These are phyloP conservation scores for Cryptotermes secundus DNA, from an alignment of 1,140 invertebrate genomes.

Conservation along the genomic window DNA sequence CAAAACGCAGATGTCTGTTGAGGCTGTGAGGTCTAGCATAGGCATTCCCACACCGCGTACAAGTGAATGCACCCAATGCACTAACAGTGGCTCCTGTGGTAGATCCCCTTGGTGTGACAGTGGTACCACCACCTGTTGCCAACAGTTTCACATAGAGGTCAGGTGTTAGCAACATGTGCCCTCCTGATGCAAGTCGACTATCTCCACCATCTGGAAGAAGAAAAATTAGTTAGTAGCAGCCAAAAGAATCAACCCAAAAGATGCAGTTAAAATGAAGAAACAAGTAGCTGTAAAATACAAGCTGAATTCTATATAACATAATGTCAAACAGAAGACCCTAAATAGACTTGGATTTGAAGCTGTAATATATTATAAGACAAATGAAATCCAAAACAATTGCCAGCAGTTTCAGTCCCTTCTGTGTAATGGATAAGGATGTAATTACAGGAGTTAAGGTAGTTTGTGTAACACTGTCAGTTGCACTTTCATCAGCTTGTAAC, in stretches of 20 bases:
- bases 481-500: too few relatives aligned
- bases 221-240: not conserved
- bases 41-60: slow-evolving; percentile 43
- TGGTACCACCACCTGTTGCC: not conserved
- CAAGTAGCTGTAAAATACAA: too few relatives aligned
- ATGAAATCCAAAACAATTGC: too few relatives aligned
- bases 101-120: not conserved
- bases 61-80: slow-evolving; percentile 32
- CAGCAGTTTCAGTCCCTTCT: too few relatives aligned
- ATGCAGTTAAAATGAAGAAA: too few relatives aligned
- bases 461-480: too few relatives aligned
- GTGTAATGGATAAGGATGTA: too few relatives aligned
- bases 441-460: too few relatives aligned
- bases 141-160: slow-evolving; percentile 26
- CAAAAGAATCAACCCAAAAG: not conserved
- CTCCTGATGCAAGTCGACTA: slow-evolving; percentile 21
- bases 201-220: slow-evolving; percentile 14
- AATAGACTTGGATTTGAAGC: too few relatives aligned
- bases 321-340: too few relatives aligned
- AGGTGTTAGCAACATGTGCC: slow-evolving; percentile 10
- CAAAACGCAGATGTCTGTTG: slow-evolving; percentile 45
- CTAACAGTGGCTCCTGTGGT: not conserved
- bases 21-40: slow-evolving; percentile 45
- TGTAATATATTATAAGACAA: too few relatives aligned
- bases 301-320: too few relatives aligned